These are phyloP conservation scores for Pseudorasbora parva DNA, from an alignment of 2,113 vertebrate species.

Conservation along the genomic window DNA sequence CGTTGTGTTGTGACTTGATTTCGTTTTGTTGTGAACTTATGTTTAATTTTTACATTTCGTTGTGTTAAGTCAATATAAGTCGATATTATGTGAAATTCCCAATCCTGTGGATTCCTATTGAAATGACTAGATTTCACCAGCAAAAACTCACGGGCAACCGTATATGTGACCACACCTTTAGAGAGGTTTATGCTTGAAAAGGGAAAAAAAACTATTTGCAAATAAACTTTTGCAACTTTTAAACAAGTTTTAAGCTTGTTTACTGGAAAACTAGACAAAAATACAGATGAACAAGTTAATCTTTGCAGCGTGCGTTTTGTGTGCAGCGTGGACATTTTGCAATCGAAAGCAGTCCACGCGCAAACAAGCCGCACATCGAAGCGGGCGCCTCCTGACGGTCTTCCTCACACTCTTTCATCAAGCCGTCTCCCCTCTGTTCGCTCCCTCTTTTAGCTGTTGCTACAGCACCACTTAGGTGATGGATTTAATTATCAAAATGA, in stretches of 20 bases:
- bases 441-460: constrained; percentile 69
- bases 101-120: not conserved
- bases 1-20: no score
- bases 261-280: not conserved
- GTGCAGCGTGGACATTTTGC: not conserved
- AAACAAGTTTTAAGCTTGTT: not conserved
- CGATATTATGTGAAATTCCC: no score
- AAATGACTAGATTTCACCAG: not conserved
- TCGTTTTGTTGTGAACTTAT: no score
- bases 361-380: not conserved
- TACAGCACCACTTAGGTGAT: constrained; percentile 83
- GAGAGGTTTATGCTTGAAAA: not conserved
- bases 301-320: not conserved
- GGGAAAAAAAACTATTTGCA: not conserved
- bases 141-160: not conserved
- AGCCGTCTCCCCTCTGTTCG: constrained; percentile 52
- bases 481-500: constrained; percentile 99
- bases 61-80: no score
- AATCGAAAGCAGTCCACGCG: not conserved
- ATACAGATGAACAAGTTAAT: not conserved
- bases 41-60: no score
- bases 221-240: not conserved
- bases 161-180: not conserved
- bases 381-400: not conserved
- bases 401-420: constrained; percentile 24